Evolutionary conservation across 1,140 invertebrate genomes (phyloP).

Genomic region (Ceratina australensis): DNA sequence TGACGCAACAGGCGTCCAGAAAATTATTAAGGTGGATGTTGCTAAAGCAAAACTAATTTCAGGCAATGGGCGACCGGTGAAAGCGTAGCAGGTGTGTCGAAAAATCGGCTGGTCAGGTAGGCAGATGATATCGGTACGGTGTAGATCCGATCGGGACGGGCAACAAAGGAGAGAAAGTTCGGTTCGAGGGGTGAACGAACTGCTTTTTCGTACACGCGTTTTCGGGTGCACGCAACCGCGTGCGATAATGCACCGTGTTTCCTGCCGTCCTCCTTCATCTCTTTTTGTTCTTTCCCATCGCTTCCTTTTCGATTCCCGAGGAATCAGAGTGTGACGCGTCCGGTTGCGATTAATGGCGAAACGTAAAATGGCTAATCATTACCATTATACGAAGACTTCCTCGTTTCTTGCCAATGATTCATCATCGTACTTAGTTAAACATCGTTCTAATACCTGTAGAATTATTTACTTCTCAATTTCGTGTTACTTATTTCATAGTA

Average conservation of each 20-base stretch:
- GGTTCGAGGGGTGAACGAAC: constrained; percentile 50
- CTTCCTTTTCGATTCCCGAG: background rate
- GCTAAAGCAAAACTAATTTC: no score
- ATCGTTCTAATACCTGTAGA: no score
- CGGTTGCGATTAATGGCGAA: background rate
- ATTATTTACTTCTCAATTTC: no score
- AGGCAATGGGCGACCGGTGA: background rate
- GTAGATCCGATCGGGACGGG: constrained; percentile 33
- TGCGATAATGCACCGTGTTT: constrained; percentile 34
- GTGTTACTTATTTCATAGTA: no score
- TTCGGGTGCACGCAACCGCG: constrained; percentile 45
- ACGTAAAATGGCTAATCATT: background rate
- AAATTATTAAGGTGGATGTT: no score
- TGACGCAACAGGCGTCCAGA: no score
- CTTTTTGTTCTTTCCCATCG: background rate
- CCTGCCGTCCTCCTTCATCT: constrained; percentile 8
- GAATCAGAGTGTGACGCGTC: background rate
- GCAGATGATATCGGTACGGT: constrained; percentile 41
- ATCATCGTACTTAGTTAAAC: no score
- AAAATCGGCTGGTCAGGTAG: constrained; percentile 32
- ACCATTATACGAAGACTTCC: no score
- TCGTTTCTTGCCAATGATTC: no score
- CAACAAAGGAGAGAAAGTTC: constrained; percentile 56
- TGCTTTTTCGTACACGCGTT: constrained; percentile 46
- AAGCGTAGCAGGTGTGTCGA: constrained; percentile 26